Base-by-base conservation (phyloP, 2,113 vertebrate species). In the Apteryx mantelli region DNA sequence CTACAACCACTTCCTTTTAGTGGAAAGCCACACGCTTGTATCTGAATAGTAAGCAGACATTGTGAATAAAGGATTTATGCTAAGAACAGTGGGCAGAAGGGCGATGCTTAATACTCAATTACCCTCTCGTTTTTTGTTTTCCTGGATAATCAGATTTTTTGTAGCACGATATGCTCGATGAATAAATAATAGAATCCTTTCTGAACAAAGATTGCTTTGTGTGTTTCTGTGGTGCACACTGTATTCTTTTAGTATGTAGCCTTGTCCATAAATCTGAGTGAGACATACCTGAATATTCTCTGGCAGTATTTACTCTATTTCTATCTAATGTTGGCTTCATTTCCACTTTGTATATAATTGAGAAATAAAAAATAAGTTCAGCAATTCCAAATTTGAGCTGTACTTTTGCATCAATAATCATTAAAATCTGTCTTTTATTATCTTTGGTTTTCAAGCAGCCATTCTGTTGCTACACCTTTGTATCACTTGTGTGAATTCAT, bases 121-220 rank as follows among this genome's bases (percentile, higher is more conserved):
- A 61, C 52, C 56, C 58, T 66, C n/a, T 53, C 83, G 74, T 58
- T 88, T 77, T 95, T 89, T 93, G 3, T 69, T 97, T 91, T 93
- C 56, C 42, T 70, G 50, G 55, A 64, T 74, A 83, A 65, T 89
- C 60, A 30, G 44, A 30, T 74, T 89, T 96, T 96, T 82, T 92
- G 50, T n/a, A 68, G 73, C 4, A 4, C 40, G 32, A 42, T 91
- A 66, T 55, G 18, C 48, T 46, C 40, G 18, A 74, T 86, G 78
- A 93, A 94, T 92, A 92, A 95, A 86, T 91, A 86, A 83, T 85
- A 86, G 75, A 70, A 77, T 50, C 68, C 60, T 81, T 93, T 93
- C 71, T 70, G 84, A 88, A 77, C 0, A 4, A 80, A 88, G 78
- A 91, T 55, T 95, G 66, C 86, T 96, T 75, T 91, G 90, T 91